Base-by-base conservation (phyloP, 2,797 vertebrate genomes). In the Lepilemur ruficaudatus region DNA sequence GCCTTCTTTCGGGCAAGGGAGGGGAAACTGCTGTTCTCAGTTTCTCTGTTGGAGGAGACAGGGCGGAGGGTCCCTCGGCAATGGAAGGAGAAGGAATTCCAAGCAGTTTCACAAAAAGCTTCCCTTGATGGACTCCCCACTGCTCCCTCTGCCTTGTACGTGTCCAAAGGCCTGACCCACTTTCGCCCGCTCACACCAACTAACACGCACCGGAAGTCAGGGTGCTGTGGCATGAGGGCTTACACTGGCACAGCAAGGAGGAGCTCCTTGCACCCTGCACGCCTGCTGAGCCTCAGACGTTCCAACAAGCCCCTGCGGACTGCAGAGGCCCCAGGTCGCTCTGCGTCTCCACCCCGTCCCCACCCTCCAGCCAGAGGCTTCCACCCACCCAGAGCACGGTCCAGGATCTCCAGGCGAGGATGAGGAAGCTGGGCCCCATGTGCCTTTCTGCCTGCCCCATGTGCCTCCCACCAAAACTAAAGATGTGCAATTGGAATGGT, bases 361-460 rank as follows among this genome's bases (percentile, higher is more conserved):
- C 41, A n/a, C 5, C 76, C 14, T 14, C 22, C 59, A 23, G 38
- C n/a, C 41, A 83, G 5, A n/a, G 22, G n/a, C 43, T 23, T 35
- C 63, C 50, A 5, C n/a, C 32, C 46, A 46, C 38, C 43, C 8
- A 4, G 0, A 15, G 52, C 3, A 0, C 0, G 4, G 32, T 28
- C 32, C 13, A 48, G 59, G 65, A 57, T 43, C 67, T 72, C 82
- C n/a, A 5, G 7, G 35, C 20, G 8, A 79, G 35, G 76, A 41
- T 2, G 17, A 61, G 30, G 83, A 79, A 50, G 14, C 22, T 0
- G 12, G 4, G 30, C 38, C 32, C 4, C 4, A 15, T 23, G 7
- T 18, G 28, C 2, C 50, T n/a, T 41, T 32, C 48, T 20, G 70
- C 38, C 55, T 46, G 18, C 35, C 18, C 32, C 25, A 0, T 11